These are phyloP conservation scores for Coecobrya sp. DNA, from an alignment of 2,888 invertebrate species.

Conservation along the genomic window DNA sequence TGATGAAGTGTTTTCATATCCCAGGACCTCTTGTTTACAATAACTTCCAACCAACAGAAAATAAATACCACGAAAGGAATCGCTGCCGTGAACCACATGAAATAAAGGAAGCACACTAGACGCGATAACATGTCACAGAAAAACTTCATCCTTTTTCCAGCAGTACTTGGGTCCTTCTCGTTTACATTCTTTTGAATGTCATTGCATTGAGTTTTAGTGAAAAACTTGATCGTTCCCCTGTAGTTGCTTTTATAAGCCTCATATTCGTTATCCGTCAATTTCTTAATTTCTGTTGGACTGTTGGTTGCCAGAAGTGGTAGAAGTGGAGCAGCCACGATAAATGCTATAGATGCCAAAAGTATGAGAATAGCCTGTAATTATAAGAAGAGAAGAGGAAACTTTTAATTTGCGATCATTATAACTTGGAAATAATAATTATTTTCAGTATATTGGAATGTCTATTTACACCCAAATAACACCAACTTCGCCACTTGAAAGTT, in stretches of 20 bases:
- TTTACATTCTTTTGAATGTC: neutral
- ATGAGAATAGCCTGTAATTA: neutral
- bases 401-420: neutral
- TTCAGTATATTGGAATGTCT: neutral
- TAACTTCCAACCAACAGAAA: neutral
- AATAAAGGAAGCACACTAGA: neutral
- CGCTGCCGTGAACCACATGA: conserved; percentile 18
- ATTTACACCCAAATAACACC: conserved; percentile 9
- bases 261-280: neutral
- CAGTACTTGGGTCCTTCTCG: neutral
- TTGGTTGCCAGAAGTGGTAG: neutral
- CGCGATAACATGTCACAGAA: conserved; percentile 17
- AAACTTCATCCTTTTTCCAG: neutral
- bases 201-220: conserved; percentile 8
- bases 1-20: neutral
- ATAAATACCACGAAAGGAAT: conserved; percentile 5
- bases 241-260: neutral
- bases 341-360: neutral
- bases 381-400: neutral
- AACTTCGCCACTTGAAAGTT: neutral
- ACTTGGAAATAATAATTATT: neutral
- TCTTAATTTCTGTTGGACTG: neutral
- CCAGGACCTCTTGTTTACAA: conserved; percentile 44
- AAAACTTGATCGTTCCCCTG: conserved; percentile 30
- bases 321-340: neutral